Evolutionary conservation across 35 echinoderm and acorn worm species (phyloP), one percentile per base, ranked within the genome.

Genomic region (Chiridota heheva): DNA sequence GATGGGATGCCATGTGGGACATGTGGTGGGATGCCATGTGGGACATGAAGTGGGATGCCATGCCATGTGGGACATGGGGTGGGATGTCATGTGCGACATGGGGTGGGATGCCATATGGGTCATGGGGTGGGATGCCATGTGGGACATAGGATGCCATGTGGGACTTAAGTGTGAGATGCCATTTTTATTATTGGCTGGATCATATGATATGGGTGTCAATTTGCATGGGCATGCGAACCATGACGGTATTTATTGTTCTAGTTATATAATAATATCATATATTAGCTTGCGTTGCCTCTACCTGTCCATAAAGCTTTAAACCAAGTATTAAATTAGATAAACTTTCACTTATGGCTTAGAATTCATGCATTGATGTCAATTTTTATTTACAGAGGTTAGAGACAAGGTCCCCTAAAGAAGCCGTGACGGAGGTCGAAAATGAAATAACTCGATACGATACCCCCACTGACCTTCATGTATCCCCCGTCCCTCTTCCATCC

Each of bases 391-490:
- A 87, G 84, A 78, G 84, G 39, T 62, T 87, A 27, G 84, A 87
- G 31, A 79, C 84, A 5, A 56, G 73, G 32, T 36, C 39, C 17
- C 73, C 66, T 1, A 43, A 36, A 20, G 40, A 87, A 26, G 38
- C 22, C 18, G 51, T 87, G 3, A 87, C 83, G 7, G 57, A 60
- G 6, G 84, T 92, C 16, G 90, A 92, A 33, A 56, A 78, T 40
- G 90, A 92, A 55, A 87, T 92, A 33, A 92, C 90, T 33, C 40
- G 56, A 13, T 76, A 92, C 4, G 90, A 92, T 38, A 87, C 84
- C 6, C 77, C 77, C 1, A 58, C 67, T 15, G 65, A 45, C 20
- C 30, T 57, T 3, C 64, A 68, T 7, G 64, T 72, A 66, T 73
- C 44, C 36, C 48, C 63, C 3, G 10, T 49, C 16, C 44, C 64